phyloP scores from a whole-genome alignment of 2,888 invertebrate species.

The Germaria angustata region DNA sequence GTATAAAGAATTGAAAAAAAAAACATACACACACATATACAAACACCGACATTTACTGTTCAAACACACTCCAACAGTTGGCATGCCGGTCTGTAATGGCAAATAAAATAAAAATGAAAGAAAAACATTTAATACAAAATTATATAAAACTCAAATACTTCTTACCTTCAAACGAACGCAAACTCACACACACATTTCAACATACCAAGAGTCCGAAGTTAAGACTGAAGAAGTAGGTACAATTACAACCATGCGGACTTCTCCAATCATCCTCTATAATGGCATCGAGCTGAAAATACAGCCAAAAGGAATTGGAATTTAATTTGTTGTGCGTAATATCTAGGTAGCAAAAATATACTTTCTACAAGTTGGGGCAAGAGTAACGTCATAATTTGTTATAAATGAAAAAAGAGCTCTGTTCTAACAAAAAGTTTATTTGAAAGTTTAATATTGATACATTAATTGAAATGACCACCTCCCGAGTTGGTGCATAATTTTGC shows the following conservation, averaged over 20 bases:
- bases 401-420: too few species aligned
- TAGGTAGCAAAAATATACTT: constrained; percentile 34
- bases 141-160: constrained; percentile 47
- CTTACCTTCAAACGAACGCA: not conserved
- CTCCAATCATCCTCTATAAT: not conserved
- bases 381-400: too few species aligned
- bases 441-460: too few species aligned
- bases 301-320: constrained; percentile 61
- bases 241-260: constrained; percentile 16
- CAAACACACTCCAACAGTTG: constrained; percentile 16
- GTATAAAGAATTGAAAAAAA: not conserved
- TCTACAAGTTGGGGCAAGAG: too few species aligned
- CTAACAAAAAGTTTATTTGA: too few species aligned
- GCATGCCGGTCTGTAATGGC: constrained; percentile 1
- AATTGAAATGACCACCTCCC: too few species aligned
- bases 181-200: not conserved
- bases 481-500: too few species aligned
- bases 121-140: constrained; percentile 58
- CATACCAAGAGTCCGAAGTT: not conserved
- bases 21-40: not conserved
- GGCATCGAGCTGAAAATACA: not conserved
- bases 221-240: not conserved
- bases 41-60: not conserved
- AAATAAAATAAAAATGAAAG: constrained; percentile 58
- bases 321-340: constrained; percentile 60